phyloP scores from a whole-genome alignment of 1,140 invertebrate species.

The Euborellia annulipes region DNA sequence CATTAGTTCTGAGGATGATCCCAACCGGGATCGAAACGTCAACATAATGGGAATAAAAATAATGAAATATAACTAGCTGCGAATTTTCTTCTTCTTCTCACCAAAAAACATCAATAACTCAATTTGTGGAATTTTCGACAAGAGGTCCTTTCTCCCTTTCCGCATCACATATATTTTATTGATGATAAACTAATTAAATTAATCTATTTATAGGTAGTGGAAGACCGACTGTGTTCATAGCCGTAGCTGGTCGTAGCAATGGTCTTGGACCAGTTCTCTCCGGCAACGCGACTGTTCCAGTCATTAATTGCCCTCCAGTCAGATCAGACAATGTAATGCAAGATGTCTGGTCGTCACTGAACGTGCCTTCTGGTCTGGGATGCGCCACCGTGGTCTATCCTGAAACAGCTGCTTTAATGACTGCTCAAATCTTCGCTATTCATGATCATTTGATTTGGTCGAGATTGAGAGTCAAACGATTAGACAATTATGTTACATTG shows the following conservation, averaged over 20 bases:
- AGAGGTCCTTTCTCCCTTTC: no score
- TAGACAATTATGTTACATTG: constrained; percentile 47
- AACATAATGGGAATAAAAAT: no score
- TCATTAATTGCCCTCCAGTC: constrained; percentile 92
- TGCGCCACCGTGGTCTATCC: constrained; percentile 86
- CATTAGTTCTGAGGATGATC: no score
- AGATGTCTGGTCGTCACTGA: constrained; percentile 92
- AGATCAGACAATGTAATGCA: constrained; percentile 48
- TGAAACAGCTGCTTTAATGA: constrained; percentile 78
- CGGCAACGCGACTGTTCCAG: constrained; percentile 79
- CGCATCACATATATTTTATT: no score
- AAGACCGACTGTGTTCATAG: constrained; percentile 76
- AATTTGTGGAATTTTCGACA: no score
- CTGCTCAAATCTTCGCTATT: constrained; percentile 78
- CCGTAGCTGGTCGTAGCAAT: constrained; percentile 92
- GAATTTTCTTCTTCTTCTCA: no score
- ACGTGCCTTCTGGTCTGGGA: constrained; percentile 82
- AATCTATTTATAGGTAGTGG: constrained; percentile 32
- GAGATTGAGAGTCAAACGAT: constrained; percentile 59
- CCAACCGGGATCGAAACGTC: no score
- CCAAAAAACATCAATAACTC: no score
- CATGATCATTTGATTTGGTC: constrained; percentile 81
- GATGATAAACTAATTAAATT: no score
- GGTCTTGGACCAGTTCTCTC: constrained; percentile 90
- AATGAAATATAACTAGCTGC: no score